Conservation (phyloP, 2,888 invertebrate genomes). For the Harpagoxenus sublaevis region DNA sequence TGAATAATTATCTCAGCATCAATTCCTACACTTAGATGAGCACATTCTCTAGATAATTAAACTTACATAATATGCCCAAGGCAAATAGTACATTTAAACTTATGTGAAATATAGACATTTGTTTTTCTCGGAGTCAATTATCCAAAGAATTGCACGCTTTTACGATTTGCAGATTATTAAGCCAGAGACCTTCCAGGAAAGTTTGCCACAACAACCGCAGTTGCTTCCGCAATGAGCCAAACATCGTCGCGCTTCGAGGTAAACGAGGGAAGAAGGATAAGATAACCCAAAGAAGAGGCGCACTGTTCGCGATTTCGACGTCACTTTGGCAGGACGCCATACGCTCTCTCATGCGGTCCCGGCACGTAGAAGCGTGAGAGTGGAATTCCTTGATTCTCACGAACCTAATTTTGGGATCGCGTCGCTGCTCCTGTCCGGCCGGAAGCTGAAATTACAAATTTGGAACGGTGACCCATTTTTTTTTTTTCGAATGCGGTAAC, state of each 20-base stretch:
- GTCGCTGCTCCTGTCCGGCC: slow-evolving; percentile 58
- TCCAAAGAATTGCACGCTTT: not conserved
- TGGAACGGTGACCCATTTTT: slow-evolving; percentile 71
- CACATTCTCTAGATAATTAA: not conserved
- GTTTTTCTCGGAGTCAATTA: not conserved
- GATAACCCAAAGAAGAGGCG: slow-evolving; percentile 63
- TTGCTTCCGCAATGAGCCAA: slow-evolving; percentile 46
- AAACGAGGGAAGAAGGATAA: slow-evolving; percentile 58
- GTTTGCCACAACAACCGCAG: slow-evolving; percentile 22
- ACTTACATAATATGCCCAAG: not conserved
- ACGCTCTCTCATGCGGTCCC: slow-evolving; percentile 43
- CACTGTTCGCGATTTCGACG: slow-evolving; percentile 66
- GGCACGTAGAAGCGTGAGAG: slow-evolving; percentile 74
- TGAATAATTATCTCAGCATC: not conserved
- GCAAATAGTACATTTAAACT: not conserved
- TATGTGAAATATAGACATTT: not conserved
- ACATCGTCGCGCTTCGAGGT: slow-evolving; percentile 16
- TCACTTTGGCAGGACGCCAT: slow-evolving; percentile 70
- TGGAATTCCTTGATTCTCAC: slow-evolving; percentile 80
- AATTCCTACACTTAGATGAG: not conserved
- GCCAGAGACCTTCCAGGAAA: slow-evolving; percentile 34
- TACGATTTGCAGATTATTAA: slow-evolving; percentile 4
- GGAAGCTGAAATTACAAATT: slow-evolving; percentile 74
- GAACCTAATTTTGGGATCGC: slow-evolving; percentile 76
- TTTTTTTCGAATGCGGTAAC: slow-evolving; percentile 41